Evolutionary conservation across 2,113 vertebrate genomes (phyloP), one percentile per base, ranked within the genome.

Genomic region (Oryzias javanicus): DNA sequence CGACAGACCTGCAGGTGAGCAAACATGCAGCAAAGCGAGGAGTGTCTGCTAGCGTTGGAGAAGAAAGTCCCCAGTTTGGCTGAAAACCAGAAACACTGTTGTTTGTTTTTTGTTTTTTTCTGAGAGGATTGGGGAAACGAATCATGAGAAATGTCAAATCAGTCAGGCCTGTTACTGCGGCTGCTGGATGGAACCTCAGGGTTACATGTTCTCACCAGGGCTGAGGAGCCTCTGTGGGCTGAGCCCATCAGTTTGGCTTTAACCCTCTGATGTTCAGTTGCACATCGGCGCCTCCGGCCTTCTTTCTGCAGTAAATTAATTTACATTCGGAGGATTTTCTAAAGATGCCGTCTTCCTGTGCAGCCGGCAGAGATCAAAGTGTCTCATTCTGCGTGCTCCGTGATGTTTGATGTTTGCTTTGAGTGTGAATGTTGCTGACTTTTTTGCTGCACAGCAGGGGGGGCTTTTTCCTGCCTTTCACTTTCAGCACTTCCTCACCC

Each of bases 261-360:
- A 86, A 87, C 87, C 87, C 87, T 80, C 76, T 83, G 76, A 63
- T 44, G 67, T 72, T 68, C 16, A 42, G 62, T 57, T 79, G 84
- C 61, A 69, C 79, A 75, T 77, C 77, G 82, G 63, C 56, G 94
- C 94, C 93, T 91, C 84, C 74, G 94, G 95, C 93, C 56, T 91
- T 86, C 59, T 91, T 82, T 84, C 82, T 84, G 85, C 89, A 93
- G 89, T 95, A 97, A 98, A 97, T 96, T 95, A 94, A 98, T 98
- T 98, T 96, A 91, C 90, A 92, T 92, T 96, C 94, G 94, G 95
- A 94, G 93, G 94, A 94, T 96, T 98, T 96, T 94, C 94, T 91
- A 94, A 94, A 96, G 94, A 96, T 95, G 93, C 94, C 90, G 94
- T 93, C 93, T 95, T 96, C 95, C 95, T 94, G 92, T 93, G 91